A percentile compares a stretch with the other conserved stretches of the same genome.
Conservation (phyloP, 2,113 vertebrate species). For the Morone saxatilis region DNA sequence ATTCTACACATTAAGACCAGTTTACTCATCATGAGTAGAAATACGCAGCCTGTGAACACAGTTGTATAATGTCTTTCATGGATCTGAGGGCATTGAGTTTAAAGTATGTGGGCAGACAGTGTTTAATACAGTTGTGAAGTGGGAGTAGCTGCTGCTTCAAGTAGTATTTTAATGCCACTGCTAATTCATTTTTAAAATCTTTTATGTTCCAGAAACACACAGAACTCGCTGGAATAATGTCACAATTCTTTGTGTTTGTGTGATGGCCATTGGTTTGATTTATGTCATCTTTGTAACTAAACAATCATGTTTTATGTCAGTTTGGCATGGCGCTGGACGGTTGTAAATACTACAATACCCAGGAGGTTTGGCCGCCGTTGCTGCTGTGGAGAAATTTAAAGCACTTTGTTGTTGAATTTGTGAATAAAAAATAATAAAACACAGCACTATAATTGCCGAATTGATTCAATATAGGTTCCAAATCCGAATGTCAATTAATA, state of each 20-base stretch:
- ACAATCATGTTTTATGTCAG: background rate
- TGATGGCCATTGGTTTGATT: background rate
- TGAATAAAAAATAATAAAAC: background rate
- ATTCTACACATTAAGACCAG: background rate
- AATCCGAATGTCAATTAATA: too few relatives aligned
- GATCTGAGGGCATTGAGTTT: background rate
- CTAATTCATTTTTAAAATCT: background rate
- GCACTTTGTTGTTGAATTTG: background rate
- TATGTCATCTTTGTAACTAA: background rate
- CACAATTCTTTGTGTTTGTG: background rate
- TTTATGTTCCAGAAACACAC: background rate
- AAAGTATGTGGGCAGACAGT: slow-evolving; percentile 11
- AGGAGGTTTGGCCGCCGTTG: background rate
- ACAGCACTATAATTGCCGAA: too few relatives aligned
- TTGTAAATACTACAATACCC: slow-evolving; percentile 4
- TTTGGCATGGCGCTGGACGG: background rate
- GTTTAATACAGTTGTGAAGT: background rate
- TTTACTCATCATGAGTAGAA: background rate
- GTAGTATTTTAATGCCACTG: background rate
- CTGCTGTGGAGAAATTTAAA: background rate
- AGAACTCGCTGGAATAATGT: background rate
- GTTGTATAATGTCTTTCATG: slow-evolving; percentile 6
- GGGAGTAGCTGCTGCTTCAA: background rate
- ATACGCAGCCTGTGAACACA: slow-evolving; percentile 10
- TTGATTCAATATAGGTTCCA: too few relatives aligned